Base-by-base conservation (phyloP, 2,888 invertebrate species). In the Cotesia congregata region DNA sequence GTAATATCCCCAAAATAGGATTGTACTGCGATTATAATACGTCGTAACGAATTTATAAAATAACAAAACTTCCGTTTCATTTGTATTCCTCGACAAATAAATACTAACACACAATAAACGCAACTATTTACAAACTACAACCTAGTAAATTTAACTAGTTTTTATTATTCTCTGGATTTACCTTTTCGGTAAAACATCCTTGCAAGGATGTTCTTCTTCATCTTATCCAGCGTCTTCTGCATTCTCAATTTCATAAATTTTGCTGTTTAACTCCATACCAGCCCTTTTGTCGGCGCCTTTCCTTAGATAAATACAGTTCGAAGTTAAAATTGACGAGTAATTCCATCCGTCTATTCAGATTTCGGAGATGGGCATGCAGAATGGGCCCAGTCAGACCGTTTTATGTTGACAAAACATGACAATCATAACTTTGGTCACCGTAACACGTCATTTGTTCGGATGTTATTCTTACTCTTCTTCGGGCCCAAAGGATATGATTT, bases 361-460 rank as follows among this genome's bases (percentile, higher is more conserved):
- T 30, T 30, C 30, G 3, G 30, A 30, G 30, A 30, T 30, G 30
- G 30, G 30, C 30, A 30, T 30, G 86, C 9, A 50, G 50, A 50
- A 50, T 12, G 50, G 12, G 12, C 7, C 50, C 50, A 50, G 50
- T 50, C 9, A 50, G 12, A 50, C 50, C 9, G 50, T 50, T 50
- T 50, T 50, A 84, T 88, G 88, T 88, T 88, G 88, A 87, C 88
- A 87, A 87, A 88, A 88, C 86, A 87, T 85, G 88, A 86, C 88
- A 86, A 88, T 88, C 88, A 86, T 84, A 81, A 83, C 83, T 79
- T 79, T 74, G 62, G 71, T 38, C 50, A 71, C 40, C 41, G 67
- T 41, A 65, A 59, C 30, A 59, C 12, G 40, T 50, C 30, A 60
- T 70, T 74, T 69, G 50, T 50, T 50, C 12, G 12, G 7, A 12